Conservation (phyloP, 2,888 invertebrate genomes). For the Hirtodrosophila duncani region DNA sequence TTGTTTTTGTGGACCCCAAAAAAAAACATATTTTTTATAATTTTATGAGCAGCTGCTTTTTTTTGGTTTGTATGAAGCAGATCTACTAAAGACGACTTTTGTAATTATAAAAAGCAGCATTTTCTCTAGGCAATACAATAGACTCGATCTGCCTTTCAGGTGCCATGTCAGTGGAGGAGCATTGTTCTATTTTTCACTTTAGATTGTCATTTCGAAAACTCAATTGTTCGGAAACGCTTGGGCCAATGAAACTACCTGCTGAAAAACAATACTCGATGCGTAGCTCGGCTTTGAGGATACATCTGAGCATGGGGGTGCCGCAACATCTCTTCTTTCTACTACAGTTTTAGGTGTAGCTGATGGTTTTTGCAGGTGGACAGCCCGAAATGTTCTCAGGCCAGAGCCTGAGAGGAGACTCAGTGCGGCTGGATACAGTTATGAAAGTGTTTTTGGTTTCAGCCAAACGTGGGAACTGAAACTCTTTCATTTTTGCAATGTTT, state of each 20-base stretch:
- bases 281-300: slow-evolving; percentile 27
- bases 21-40: slow-evolving; percentile 17
- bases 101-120: slow-evolving; percentile 54
- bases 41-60: slow-evolving; percentile 60
- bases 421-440: slow-evolving; percentile 57
- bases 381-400: slow-evolving; percentile 60
- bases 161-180: slow-evolving; percentile 44
- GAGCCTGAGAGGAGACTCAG: neutral
- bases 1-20: slow-evolving; percentile 54
- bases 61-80: slow-evolving; percentile 1
- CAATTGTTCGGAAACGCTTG: slow-evolving; percentile 62
- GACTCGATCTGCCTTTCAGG: slow-evolving; percentile 40
- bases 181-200: slow-evolving; percentile 55
- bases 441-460: slow-evolving; percentile 41
- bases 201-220: slow-evolving; percentile 66
- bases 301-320: slow-evolving; percentile 43
- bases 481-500: slow-evolving; percentile 35
- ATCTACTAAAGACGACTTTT: no score
- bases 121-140: slow-evolving; percentile 47
- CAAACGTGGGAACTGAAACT: slow-evolving; percentile 57
- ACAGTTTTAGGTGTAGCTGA: slow-evolving; percentile 36
- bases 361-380: slow-evolving; percentile 57
- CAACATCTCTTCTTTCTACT: slow-evolving; percentile 62
- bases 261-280: slow-evolving; percentile 39
- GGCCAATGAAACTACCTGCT: slow-evolving; percentile 36